A percentile compares a stretch with the other conserved stretches of the same genome.
phyloP scores from a whole-genome alignment of 2,113 vertebrate species.

The Clarias batrachus region DNA sequence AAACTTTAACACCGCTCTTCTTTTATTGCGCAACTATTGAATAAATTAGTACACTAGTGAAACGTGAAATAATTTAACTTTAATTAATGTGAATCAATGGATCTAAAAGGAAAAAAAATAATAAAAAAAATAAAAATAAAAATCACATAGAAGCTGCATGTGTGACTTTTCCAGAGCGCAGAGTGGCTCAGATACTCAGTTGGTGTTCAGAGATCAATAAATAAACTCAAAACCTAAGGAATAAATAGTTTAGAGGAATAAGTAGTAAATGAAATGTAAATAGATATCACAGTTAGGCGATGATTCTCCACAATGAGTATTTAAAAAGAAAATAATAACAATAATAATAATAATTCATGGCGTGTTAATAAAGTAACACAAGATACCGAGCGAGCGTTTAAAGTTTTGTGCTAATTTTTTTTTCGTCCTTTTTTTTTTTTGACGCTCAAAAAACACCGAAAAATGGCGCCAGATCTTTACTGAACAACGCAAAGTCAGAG shows the following conservation, averaged over 20 bases:
- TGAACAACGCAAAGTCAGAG: conserved; percentile 45
- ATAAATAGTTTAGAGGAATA: conserved; percentile 77
- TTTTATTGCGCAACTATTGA: conserved; percentile 67
- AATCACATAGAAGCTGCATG: conserved; percentile 51
- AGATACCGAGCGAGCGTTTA: conserved; percentile 9
- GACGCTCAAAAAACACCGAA: conserved; percentile 57
- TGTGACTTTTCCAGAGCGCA: conserved; percentile 67
- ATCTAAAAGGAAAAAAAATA: conserved; percentile 54
- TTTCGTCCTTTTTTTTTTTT: conserved; percentile 24
- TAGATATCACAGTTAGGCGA: conserved; percentile 78
- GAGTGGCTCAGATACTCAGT: conserved; percentile 70
- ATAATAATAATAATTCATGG: conserved; percentile 40
- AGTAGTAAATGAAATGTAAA: conserved; percentile 73
- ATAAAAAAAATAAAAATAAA: neutral
- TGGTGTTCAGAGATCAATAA: conserved; percentile 84
- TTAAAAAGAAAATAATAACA: neutral
- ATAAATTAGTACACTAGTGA: conserved; percentile 75
- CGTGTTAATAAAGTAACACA: conserved; percentile 65
- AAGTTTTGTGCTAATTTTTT: conserved; percentile 55
- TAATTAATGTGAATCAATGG: conserved; percentile 45
- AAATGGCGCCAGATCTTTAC: conserved; percentile 56
- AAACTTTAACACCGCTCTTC: conserved; percentile 47
- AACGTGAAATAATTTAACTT: conserved; percentile 66
- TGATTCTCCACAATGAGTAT: conserved; percentile 60
- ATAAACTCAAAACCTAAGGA: conserved; percentile 74